Base-by-base conservation (phyloP, 1,140 invertebrate species). In the Bombus fervidus region DNA sequence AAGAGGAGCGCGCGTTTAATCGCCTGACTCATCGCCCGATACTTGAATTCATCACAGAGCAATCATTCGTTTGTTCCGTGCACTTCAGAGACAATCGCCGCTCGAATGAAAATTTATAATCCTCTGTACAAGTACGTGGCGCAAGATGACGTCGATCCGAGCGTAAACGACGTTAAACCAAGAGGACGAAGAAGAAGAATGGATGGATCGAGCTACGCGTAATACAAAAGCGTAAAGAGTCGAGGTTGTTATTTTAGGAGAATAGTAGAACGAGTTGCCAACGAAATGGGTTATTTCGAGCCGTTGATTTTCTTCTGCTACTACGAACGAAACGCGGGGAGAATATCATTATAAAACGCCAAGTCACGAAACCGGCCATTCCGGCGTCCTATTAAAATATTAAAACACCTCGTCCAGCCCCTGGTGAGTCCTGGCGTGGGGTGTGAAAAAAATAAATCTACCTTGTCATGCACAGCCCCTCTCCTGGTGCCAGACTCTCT, bases 271-370 rank as follows among this genome's bases (percentile, higher is more conserved):
- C 83, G 85, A 91, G 89, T 89, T 85, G 87, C 80, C 90, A 88
- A 81, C 88, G 89, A 93, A 93, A 93, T 92, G 89, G 92, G 92
- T 93, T 93, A 93, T 93, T 93, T 91, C 90, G 91, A 92, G 89
- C 90, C 90, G 92, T 93, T 94, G 92, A 92, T 93, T 94, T 94
- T 93, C 92, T 94, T 90, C 88, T 91, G 91, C 87, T 89, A 91
- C 90, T 89, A 88, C 91, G 92, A 93, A 93, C 92, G 92, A 93
- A 95, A 95, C 93, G 92, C 93, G 91, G 92, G 92, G 94, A 93
- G 94, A 94, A 95, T 95, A 95, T 95, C 95, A 95, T 95, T 95
- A 94, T 93, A 93, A 94, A 95, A 94, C 88, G 94, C 92, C 93
- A 93, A 95, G 94, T 95, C 94, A 95, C 94, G 94, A 93, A 94